These are phyloP conservation scores for Tachysurus vachellii DNA, from an alignment of 2,113 vertebrate species.

Conservation along the genomic window DNA sequence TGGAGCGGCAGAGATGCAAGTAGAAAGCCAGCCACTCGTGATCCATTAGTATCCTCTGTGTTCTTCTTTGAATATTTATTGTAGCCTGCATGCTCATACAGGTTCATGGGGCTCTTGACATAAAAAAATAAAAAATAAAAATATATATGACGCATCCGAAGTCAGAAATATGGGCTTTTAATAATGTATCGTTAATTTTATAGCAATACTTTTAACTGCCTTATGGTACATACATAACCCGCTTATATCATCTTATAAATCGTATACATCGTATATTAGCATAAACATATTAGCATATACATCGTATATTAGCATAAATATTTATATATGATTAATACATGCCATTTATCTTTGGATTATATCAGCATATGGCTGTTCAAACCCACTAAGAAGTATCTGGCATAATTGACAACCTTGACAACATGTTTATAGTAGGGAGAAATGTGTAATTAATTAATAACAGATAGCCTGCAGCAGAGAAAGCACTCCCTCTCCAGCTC, in stretches of 20 bases:
- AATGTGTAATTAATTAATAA: constrained; percentile 45
- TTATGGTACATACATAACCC: neutral
- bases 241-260: neutral
- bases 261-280: neutral
- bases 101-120: constrained; percentile 49
- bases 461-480: constrained; percentile 11
- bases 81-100: constrained; percentile 55
- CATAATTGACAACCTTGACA: constrained; percentile 43
- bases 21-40: constrained; percentile 52
- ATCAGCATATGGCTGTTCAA: constrained; percentile 2
- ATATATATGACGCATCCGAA: constrained; percentile 3
- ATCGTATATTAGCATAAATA: neutral
- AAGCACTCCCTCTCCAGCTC: neutral
- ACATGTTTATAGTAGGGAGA: constrained; percentile 11
- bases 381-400: constrained; percentile 27
- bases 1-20: constrained; percentile 35
- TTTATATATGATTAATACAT: neutral
- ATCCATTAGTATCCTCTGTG: constrained; percentile 61
- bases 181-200: constrained; percentile 9
- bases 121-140: neutral
- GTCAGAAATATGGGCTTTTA: neutral
- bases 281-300: neutral
- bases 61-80: constrained; percentile 65
- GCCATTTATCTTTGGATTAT: constrained; percentile 43
- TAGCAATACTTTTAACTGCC: neutral